phyloP scores from a whole-genome alignment of 2,888 invertebrate species.

The Hoplodrina ambigua region DNA sequence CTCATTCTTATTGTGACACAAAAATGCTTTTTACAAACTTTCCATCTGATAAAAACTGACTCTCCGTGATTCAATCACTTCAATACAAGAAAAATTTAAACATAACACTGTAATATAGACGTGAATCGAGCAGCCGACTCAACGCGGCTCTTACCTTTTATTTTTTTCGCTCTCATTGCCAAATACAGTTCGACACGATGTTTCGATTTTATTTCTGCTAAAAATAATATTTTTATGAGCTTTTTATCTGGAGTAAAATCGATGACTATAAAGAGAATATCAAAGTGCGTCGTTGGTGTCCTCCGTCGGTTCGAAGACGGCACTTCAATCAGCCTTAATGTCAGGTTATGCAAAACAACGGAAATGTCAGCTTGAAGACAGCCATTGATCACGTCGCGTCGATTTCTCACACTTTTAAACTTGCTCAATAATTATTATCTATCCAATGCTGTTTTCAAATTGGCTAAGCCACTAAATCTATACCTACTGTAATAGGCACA shows the following conservation, averaged over 20 bases:
- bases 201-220: conserved; percentile 37
- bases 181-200: conserved; percentile 38
- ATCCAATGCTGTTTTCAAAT: conserved; percentile 47
- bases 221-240: conserved; percentile 55
- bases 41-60: conserved; percentile 26
- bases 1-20: conserved; percentile 18
- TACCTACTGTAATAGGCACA: conserved; percentile 3
- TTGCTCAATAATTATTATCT: conserved; percentile 62
- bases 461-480: conserved; percentile 9
- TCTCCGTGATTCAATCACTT: conserved; percentile 34
- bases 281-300: conserved; percentile 61
- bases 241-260: conserved; percentile 45
- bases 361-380: conserved; percentile 74
- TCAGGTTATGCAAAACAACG: conserved; percentile 81
- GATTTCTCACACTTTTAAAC: conserved; percentile 65
- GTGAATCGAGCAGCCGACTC: conserved; percentile 38
- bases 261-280: conserved; percentile 47
- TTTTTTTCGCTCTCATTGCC: conserved; percentile 37
- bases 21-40: conserved; percentile 25
- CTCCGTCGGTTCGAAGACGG: conserved; percentile 66
- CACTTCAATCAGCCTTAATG: conserved; percentile 77
- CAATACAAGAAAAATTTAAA: conserved; percentile 25
- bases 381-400: conserved; percentile 68
- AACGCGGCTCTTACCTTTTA: conserved; percentile 44
- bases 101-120: conserved; percentile 27